Conservation (phyloP, 2,113 vertebrate genomes). For the Campylomormyrus tamandua region DNA sequence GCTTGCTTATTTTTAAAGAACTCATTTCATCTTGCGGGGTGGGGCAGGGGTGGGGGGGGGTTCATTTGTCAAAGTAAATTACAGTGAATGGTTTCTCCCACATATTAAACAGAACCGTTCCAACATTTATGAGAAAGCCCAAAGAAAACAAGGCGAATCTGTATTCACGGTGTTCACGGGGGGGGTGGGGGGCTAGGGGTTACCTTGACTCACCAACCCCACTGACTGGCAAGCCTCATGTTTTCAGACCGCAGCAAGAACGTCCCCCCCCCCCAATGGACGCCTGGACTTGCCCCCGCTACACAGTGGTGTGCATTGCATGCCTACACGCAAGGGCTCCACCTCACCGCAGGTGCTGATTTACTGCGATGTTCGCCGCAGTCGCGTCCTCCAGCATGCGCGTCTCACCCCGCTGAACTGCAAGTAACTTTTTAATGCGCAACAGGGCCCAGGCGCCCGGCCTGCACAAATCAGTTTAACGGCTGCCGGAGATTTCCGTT, state of each 20-base stretch:
- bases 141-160: conserved; percentile 15
- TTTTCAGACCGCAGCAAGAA: not conserved
- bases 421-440: conserved; percentile 44
- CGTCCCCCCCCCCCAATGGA: not conserved
- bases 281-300: not conserved
- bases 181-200: not conserved
- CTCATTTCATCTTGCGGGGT: conserved; percentile 51
- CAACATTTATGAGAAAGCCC: conserved; percentile 20
- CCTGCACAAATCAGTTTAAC: conserved; percentile 41
- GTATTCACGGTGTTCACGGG: not conserved
- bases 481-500: conserved; percentile 26
- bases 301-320: conserved; percentile 10
- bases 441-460: conserved; percentile 31
- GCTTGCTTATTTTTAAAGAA: conserved; percentile 61
- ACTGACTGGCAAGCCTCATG: not conserved
- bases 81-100: no score
- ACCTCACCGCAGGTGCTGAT: conserved; percentile 20
- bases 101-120: conserved; percentile 59
- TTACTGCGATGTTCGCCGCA: conserved; percentile 24
- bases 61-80: no score
- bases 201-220: not conserved
- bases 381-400: conserved; percentile 6
- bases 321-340: conserved; percentile 22
- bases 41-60: no score
- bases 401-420: conserved; percentile 34